Evolutionary conservation across 2,113 vertebrate genomes (phyloP).

Genomic region (Sarotherodon lohbergeri): DNA sequence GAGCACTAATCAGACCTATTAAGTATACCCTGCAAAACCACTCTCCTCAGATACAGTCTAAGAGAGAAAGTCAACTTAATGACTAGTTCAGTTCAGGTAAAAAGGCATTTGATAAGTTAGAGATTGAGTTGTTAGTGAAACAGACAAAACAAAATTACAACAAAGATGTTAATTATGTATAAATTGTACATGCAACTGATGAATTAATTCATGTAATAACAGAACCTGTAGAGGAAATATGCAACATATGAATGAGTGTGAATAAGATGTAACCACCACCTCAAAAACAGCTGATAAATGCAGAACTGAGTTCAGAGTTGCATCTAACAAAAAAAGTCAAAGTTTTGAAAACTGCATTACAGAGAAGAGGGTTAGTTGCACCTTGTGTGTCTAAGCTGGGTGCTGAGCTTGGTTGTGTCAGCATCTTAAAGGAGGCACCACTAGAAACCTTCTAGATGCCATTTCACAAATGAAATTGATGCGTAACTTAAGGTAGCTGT

Average conservation of each 20-base stretch:
- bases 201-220: neutral
- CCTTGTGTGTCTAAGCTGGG: neutral
- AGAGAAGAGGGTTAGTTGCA: neutral
- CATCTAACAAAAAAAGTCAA: neutral
- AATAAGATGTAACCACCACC: neutral
- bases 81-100: neutral
- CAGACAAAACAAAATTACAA: neutral
- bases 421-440: neutral
- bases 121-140: neutral
- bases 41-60: neutral
- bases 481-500: neutral
- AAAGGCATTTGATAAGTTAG: neutral
- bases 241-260: neutral
- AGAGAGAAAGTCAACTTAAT: neutral
- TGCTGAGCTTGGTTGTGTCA: neutral
- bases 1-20: neutral
- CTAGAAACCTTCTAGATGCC: neutral
- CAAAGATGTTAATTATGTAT: neutral
- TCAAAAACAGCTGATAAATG: neutral
- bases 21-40: neutral
- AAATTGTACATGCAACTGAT: neutral
- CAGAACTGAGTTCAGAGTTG: neutral
- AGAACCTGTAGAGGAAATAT: neutral
- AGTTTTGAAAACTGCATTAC: neutral
- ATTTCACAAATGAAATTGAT: neutral